phyloP scores from a whole-genome alignment of 2,797 vertebrate genomes.

The Podargus strigoides region DNA sequence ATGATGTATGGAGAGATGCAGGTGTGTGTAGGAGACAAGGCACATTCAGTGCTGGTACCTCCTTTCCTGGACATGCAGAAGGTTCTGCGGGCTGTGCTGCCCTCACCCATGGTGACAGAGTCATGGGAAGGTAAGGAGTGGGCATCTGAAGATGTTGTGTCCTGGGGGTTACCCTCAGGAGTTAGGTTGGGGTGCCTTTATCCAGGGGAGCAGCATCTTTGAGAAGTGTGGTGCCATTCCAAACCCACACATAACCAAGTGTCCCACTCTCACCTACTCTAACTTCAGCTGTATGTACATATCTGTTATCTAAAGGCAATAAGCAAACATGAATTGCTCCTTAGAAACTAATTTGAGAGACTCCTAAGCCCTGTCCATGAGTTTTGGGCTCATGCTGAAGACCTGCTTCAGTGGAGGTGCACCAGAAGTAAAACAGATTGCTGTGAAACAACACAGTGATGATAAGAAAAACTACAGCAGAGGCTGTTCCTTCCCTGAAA shows the following conservation, averaged over 20 bases:
- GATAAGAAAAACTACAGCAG: background rate
- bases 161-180: background rate
- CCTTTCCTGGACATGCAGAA: background rate
- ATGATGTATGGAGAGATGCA: background rate
- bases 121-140: background rate
- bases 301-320: background rate
- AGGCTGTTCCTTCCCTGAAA: background rate
- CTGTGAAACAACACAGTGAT: background rate
- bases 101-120: background rate
- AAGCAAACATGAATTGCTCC: background rate
- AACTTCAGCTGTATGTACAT: background rate
- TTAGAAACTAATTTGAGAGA: background rate
- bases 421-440: background rate
- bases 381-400: background rate
- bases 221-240: background rate
- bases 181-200: background rate
- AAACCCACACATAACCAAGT: rapidly evolving
- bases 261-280: background rate
- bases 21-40: rapidly evolving
- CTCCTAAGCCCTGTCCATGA: background rate
- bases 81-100: background rate
- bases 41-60: rapidly evolving
- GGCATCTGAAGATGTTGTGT: background rate
- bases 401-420: background rate
- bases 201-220: background rate